Percentiles rank a stretch among this genome's conserved stretches.
Evolutionary conservation across 2,113 vertebrate genomes (phyloP).

Genomic region (Holacanthus passer): DNA sequence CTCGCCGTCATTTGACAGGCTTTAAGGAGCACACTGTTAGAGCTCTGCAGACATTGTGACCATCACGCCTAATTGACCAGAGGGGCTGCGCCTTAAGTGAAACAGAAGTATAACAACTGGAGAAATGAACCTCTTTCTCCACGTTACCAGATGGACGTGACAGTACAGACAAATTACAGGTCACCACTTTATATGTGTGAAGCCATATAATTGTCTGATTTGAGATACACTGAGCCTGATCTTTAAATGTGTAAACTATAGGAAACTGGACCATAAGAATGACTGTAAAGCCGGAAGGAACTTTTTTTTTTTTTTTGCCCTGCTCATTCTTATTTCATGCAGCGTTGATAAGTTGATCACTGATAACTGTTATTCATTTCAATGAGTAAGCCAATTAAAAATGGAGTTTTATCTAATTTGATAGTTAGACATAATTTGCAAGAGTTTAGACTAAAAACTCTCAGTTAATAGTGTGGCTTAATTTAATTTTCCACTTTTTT

Average conservation of each 20-base stretch:
- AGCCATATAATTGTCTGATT: slow-evolving; percentile 58
- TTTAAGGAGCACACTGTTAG: slow-evolving; percentile 76
- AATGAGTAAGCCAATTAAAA: slow-evolving; percentile 86
- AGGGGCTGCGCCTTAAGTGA: slow-evolving; percentile 70
- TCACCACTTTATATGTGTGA: slow-evolving; percentile 39
- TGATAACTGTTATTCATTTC: slow-evolving; percentile 87
- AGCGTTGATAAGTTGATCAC: slow-evolving; percentile 83
- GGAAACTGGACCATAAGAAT: slow-evolving; percentile 57
- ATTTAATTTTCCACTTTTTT: slow-evolving; percentile 81
- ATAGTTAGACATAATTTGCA: slow-evolving; percentile 83
- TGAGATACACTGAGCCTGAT: slow-evolving; percentile 50
- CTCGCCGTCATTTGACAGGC: slow-evolving; percentile 76
- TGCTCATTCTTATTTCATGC: slow-evolving; percentile 70
- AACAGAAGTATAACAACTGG: slow-evolving; percentile 68
- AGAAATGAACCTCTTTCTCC: slow-evolving; percentile 57
- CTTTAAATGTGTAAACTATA: slow-evolving; percentile 62
- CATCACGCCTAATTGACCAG: slow-evolving; percentile 82
- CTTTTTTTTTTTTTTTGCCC: slow-evolving; percentile 37
- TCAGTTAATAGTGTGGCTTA: slow-evolving; percentile 78
- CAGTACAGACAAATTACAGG: slow-evolving; percentile 62
- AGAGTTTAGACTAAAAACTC: slow-evolving; percentile 80
- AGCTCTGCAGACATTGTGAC: slow-evolving; percentile 75
- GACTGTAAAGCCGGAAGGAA: slow-evolving; percentile 57
- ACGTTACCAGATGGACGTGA: slow-evolving; percentile 56
- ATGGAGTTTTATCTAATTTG: slow-evolving; percentile 84